A percentile compares a stretch with the other conserved stretches of the same genome.
Evolutionary conservation across 2,888 invertebrate genomes (phyloP).

Genomic region (Ochropleura plecta): DNA sequence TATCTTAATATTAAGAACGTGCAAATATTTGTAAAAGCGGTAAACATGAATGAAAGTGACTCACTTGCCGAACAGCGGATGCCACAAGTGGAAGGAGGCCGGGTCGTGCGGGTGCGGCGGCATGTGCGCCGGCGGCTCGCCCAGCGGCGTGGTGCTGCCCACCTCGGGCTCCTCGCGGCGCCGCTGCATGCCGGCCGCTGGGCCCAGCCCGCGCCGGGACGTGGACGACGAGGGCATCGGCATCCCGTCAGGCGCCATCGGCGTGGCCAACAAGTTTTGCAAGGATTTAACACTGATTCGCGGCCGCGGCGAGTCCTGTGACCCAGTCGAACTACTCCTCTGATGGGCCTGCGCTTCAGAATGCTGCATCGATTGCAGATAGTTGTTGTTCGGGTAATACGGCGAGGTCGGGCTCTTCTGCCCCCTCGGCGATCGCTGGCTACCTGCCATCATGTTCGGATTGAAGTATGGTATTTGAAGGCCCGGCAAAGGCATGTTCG

Average conservation of each 20-base stretch:
- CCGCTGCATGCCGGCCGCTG: constrained; percentile 84
- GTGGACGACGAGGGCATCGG: constrained; percentile 79
- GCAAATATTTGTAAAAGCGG: constrained; percentile 60
- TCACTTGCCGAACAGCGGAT: constrained; percentile 96
- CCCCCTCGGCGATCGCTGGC: constrained; percentile 82
- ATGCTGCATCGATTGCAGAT: constrained; percentile 83
- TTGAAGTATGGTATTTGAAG: constrained; percentile 86
- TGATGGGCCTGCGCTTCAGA: constrained; percentile 74
- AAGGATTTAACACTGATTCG: constrained; percentile 92
- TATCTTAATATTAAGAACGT: constrained; percentile 45
- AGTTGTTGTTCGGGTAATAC: constrained; percentile 86
- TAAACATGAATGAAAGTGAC: constrained; percentile 69
- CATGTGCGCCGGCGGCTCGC: constrained; percentile 84
- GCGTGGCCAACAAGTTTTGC: constrained; percentile 91
- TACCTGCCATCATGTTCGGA: constrained; percentile 79
- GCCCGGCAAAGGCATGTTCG: constrained; percentile 81
- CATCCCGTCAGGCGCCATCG: constrained; percentile 68
- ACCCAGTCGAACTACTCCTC: constrained; percentile 76
- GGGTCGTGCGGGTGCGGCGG: constrained; percentile 86
- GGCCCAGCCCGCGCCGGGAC: constrained; percentile 75
- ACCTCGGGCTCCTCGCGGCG: constrained; percentile 91
- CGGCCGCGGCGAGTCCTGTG: constrained; percentile 89
- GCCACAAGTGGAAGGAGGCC: constrained; percentile 94
- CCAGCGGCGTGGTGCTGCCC: constrained; percentile 92
- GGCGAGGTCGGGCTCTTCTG: constrained; percentile 87